Percentiles rank a stretch among this genome's conserved stretches.
phyloP scores from a whole-genome alignment of 2,797 vertebrate species.

The Danio kyathit region DNA sequence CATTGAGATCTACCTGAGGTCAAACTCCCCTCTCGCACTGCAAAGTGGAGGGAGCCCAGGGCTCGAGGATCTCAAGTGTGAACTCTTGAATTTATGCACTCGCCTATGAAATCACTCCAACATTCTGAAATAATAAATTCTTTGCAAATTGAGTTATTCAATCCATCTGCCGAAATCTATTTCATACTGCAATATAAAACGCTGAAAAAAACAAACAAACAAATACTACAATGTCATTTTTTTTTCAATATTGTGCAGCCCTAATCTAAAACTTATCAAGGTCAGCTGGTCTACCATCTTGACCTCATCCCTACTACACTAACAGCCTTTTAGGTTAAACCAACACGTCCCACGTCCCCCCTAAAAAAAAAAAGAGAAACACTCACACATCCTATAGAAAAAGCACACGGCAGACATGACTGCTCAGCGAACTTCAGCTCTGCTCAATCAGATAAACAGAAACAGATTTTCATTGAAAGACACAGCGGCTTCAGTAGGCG shows the following conservation, averaged over 20 bases:
- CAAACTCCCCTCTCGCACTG: too few relatives aligned
- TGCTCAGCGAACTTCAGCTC: conserved; percentile 10
- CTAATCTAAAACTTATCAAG: neutral
- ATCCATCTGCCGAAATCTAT: too few relatives aligned
- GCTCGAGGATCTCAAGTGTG: too few relatives aligned
- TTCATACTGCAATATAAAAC: too few relatives aligned
- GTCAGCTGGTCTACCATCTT: neutral
- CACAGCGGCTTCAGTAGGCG: neutral
- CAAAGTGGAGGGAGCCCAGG: too few relatives aligned
- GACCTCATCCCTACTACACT: neutral
- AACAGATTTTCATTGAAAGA: conserved; percentile 2
- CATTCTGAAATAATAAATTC: too few relatives aligned
- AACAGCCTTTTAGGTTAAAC: neutral
- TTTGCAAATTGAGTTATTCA: too few relatives aligned
- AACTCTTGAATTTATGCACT: too few relatives aligned
- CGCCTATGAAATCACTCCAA: too few relatives aligned
- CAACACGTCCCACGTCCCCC: neutral
- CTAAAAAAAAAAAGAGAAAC: neutral
- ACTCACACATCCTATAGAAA: neutral
- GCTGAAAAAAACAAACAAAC: neutral
- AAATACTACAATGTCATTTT: too few relatives aligned
- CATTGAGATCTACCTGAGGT: too few relatives aligned
- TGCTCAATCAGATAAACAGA: conserved; percentile 8
- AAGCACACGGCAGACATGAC: neutral
- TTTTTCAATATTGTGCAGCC: too few relatives aligned